Percentiles rank a stretch among this genome's conserved stretches.
Conservation (phyloP, 2,888 invertebrate species). For the Drosophila trichaetosa region DNA sequence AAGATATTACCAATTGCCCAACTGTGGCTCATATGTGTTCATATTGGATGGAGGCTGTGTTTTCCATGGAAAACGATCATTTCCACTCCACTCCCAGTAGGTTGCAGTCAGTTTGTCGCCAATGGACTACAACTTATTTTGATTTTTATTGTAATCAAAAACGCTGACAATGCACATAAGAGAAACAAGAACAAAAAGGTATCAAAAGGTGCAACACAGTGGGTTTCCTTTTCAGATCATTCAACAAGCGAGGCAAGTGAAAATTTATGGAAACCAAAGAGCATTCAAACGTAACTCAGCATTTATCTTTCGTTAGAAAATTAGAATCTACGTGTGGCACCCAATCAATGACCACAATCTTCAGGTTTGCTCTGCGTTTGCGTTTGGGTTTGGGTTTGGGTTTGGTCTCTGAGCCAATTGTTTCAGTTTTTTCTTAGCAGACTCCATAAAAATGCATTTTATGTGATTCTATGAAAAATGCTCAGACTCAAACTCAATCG, state of each 20-base stretch:
- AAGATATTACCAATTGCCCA: slow-evolving; percentile 43
- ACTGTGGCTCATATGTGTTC: slow-evolving; percentile 17
- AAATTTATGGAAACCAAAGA: slow-evolving; percentile 56
- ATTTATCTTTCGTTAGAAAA: slow-evolving; percentile 82
- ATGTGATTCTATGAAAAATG: slow-evolving; percentile 61
- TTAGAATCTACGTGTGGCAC: slow-evolving; percentile 70
- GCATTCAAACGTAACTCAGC: slow-evolving; percentile 44
- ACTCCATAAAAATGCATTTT: slow-evolving; percentile 63
- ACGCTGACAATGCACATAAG: slow-evolving; percentile 62
- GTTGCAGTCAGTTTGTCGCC: slow-evolving; percentile 57
- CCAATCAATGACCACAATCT: slow-evolving; percentile 82
- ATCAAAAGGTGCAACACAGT: slow-evolving; percentile 63
- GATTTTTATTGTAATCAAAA: slow-evolving; percentile 66
- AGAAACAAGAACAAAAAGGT: slow-evolving; percentile 28
- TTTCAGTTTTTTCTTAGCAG: slow-evolving; percentile 7
- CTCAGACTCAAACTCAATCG: slow-evolving; percentile 12
- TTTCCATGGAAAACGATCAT: slow-evolving; percentile 47
- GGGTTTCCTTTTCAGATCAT: slow-evolving; percentile 59
- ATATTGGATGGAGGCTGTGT: background rate
- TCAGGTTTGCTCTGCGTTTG: slow-evolving; percentile 42
- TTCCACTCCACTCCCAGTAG: slow-evolving; percentile 31
- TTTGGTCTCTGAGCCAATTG: slow-evolving; percentile 43
- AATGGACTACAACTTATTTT: slow-evolving; percentile 79
- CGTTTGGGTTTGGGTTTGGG: slow-evolving; percentile 25
- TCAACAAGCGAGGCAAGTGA: slow-evolving; percentile 53